Evolutionary conservation across 1,140 invertebrate species (phyloP), one percentile per base, ranked within the genome.

Genomic region (Conopomorpha cramerella): DNA sequence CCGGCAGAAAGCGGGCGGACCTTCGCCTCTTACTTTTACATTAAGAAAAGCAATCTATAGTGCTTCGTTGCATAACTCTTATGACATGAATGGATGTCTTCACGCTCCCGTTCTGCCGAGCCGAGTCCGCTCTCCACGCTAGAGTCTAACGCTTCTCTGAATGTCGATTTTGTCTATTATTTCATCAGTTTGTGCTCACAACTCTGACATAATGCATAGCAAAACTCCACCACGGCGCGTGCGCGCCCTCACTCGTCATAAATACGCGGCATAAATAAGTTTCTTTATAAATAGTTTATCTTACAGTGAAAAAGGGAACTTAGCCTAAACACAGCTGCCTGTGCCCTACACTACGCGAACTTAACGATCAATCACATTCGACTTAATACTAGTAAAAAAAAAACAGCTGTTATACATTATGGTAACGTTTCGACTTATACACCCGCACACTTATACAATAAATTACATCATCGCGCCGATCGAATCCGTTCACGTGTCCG

Each of bases 181-280:
- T 23, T 23, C 4, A 23, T 6, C 4, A 38, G 34, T 54, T 76
- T 76, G 71, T 76, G 67, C 71, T 60, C 45, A 76, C 70, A 76
- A 76, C 67, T 72, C 62, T 46, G 50, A 72, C 67, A 68, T 57
- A 55, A 51, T 49, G 46, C 55, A 70, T 55, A 62, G n/a, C n/a
- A 65, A 76, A 72, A 68, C 67, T 62, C 62, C 29, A 44, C 54
- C 59, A 49, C 58, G 51, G 37, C 42, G 50, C 61, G 50, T 50
- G 49, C 50, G 45, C 58, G 46, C 41, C 36, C 46, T 3, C 18
- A n/a, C 55, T 36, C 43, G 52, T 49, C 66, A 63, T 68, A 66
- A 67, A 66, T 64, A 70, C 55, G 52, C 59, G 52, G 51, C 36
- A 58, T 67, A 67, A 73, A 70, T 70, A 51, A 47, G 41, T 43